A percentile compares a stretch with the other conserved stretches of the same genome.
These are phyloP conservation scores for Scarus forsteni DNA, from an alignment of 2,797 vertebrate genomes.

Conservation along the genomic window DNA sequence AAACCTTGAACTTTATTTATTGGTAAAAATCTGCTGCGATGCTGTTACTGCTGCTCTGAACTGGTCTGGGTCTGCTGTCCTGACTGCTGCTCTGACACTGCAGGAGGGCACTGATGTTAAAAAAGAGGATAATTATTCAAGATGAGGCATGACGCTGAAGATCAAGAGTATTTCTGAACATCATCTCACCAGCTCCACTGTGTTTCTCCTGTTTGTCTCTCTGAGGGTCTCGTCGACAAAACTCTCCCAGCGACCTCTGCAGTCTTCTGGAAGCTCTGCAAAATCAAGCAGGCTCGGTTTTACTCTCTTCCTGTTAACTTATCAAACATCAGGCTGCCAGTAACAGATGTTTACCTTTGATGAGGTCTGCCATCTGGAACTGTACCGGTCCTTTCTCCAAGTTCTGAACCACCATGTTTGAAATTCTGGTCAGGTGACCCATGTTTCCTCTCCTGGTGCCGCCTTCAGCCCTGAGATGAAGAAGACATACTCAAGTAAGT, in stretches of 20 bases:
- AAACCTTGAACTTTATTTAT: too few relatives aligned
- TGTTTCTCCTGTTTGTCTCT: constrained; percentile 95
- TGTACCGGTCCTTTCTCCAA: constrained; percentile 93
- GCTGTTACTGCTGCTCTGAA: too few relatives aligned
- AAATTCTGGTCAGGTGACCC: constrained; percentile 97
- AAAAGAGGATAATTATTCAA: background rate
- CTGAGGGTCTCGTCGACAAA: constrained; percentile 95
- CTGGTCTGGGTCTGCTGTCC: too few relatives aligned
- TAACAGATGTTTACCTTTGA: constrained; percentile 86
- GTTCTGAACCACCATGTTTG: constrained; percentile 95
- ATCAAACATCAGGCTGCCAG: too few relatives aligned
- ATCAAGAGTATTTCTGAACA: background rate
- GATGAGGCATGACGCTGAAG: background rate
- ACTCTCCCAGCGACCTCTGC: constrained; percentile 95
- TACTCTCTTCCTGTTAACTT: background rate
- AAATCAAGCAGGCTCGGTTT: background rate
- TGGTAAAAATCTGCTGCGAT: too few relatives aligned
- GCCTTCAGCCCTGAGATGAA: constrained; percentile 87
- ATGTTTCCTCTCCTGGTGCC: constrained; percentile 96
- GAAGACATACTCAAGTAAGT: background rate
- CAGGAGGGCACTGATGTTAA: background rate
- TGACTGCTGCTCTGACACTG: constrained; percentile 7
- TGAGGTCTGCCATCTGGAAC: constrained; percentile 89
- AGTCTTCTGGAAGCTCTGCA: constrained; percentile 94
- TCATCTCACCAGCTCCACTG: constrained; percentile 92